A percentile compares a stretch with the other conserved stretches of the same genome.
Evolutionary conservation across 2,113 vertebrate species (phyloP).

Genomic region (Ammospiza caudacuta): DNA sequence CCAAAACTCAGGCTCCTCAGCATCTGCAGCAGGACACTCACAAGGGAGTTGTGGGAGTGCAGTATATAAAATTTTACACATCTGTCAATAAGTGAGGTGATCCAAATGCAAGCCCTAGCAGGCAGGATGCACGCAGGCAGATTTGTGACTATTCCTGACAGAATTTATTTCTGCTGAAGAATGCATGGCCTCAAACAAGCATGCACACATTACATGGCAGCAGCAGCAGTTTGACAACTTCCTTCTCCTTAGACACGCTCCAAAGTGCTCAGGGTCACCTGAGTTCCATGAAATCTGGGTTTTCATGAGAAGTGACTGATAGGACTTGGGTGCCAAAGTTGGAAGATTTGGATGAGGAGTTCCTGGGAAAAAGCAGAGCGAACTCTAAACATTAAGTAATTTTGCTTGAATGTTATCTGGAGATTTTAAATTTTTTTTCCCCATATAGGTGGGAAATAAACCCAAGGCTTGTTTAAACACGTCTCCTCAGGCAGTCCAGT

Average conservation of each 20-base stretch:
- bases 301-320: neutral
- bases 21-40: conserved; percentile 58
- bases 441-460: neutral
- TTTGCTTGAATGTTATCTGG: neutral
- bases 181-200: neutral
- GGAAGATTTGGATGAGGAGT: neutral
- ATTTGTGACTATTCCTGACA: conserved; percentile 46
- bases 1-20: conserved; percentile 49
- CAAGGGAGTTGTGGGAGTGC: conserved; percentile 60
- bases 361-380: neutral
- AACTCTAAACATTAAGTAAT: neutral
- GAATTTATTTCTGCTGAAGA: conserved; percentile 50
- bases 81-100: conserved; percentile 67
- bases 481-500: neutral
- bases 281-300: neutral
- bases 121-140: conserved; percentile 38
- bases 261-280: neutral
- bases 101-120: conserved; percentile 61
- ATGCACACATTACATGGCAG: neutral
- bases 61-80: conserved; percentile 65
- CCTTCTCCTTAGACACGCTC: neutral
- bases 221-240: neutral
- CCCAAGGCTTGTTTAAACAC: neutral
- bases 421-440: neutral
- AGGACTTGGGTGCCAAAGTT: neutral